Conservation (phyloP, 2,888 invertebrate genomes). For the Apodemia duryi region DNA sequence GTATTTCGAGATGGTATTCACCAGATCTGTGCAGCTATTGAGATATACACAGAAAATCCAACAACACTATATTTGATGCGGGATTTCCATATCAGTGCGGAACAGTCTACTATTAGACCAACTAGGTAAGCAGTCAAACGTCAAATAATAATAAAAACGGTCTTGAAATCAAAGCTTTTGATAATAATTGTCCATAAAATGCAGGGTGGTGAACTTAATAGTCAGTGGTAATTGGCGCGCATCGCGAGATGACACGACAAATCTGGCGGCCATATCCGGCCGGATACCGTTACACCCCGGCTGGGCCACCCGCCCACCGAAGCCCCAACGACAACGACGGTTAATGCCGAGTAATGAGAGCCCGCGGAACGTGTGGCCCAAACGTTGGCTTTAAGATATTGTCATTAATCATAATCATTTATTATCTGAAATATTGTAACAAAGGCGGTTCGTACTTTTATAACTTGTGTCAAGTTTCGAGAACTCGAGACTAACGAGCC, state of each 20-base stretch:
- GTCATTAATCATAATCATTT: neutral
- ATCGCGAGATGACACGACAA: conserved; percentile 54
- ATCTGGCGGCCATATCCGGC: conserved; percentile 62
- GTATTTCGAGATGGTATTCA: no score
- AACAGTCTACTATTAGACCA: no score
- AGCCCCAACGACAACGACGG: conserved; percentile 13
- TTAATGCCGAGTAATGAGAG: conserved; percentile 18
- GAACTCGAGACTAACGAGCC: no score
- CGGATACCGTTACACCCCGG: conserved; percentile 43
- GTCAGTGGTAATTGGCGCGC: conserved; percentile 54
- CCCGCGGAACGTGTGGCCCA: neutral
- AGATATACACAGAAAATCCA: no score
- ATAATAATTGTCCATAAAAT: neutral
- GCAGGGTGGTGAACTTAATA: conserved; percentile 32
- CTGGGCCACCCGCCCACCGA: conserved; percentile 26
- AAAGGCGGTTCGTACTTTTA: no score
- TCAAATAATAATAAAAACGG: no score
- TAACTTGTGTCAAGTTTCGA: no score
- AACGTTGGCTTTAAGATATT: neutral
- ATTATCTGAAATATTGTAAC: no score
- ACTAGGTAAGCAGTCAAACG: no score
- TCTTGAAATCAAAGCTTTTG: neutral
- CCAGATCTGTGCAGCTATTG: no score
- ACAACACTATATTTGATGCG: no score
- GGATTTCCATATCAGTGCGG: no score